Conservation (phyloP, 2,888 invertebrate species). For the Agelastica alni region DNA sequence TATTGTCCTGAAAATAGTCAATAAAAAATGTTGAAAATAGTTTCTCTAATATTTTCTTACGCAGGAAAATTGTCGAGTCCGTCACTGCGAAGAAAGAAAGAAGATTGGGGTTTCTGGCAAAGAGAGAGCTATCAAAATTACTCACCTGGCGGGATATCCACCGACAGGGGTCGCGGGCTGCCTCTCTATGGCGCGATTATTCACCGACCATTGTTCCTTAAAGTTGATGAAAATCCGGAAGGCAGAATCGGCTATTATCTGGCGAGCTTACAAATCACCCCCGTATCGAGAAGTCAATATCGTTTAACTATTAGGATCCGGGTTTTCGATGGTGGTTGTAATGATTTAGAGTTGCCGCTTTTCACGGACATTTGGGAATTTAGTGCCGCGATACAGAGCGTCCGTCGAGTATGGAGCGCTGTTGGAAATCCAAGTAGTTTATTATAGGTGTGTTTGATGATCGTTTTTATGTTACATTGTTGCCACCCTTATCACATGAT, state of each 20-base stretch:
- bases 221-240: slow-evolving; percentile 47
- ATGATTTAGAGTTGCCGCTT: slow-evolving; percentile 52
- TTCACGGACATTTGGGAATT: slow-evolving; percentile 50
- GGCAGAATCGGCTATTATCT: slow-evolving; percentile 45
- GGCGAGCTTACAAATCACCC: slow-evolving; percentile 48
- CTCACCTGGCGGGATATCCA: slow-evolving; percentile 36
- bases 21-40: too few relatives aligned
- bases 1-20: too few relatives aligned
- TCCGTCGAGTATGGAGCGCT: slow-evolving; percentile 10
- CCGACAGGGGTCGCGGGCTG: slow-evolving; percentile 39
- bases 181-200: slow-evolving; percentile 46
- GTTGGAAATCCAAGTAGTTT: too few relatives aligned
- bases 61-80: background rate
- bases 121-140: slow-evolving; percentile 21
- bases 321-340: slow-evolving; percentile 35
- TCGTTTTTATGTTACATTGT: background rate
- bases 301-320: slow-evolving; percentile 52
- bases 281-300: slow-evolving; percentile 51
- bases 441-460: background rate
- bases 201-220: slow-evolving; percentile 47
- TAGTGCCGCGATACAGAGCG: slow-evolving; percentile 25
- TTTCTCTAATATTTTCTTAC: background rate
- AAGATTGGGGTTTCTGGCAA: slow-evolving; percentile 9
- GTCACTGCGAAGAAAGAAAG: slow-evolving; percentile 5
- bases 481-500: background rate